Evolutionary conservation across 2,113 vertebrate species (phyloP), one percentile per base, ranked within the genome.

Genomic region (Ceyx cyanopectus): DNA sequence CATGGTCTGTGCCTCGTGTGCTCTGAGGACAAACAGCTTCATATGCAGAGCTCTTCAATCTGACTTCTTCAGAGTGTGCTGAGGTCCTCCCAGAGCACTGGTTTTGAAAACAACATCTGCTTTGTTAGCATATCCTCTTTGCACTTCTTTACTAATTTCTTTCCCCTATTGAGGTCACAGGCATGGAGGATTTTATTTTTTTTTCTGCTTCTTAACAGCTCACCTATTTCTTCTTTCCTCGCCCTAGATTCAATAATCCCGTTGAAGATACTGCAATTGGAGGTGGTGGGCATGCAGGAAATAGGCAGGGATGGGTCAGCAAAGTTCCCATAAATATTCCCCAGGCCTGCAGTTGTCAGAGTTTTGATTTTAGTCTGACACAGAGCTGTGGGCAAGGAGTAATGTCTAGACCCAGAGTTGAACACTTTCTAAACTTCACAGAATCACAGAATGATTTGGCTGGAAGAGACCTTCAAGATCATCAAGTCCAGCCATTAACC

Each of bases 121-220:
- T 94, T 94, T 91, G 93, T 70, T 90, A 90, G 88, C 76, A 86
- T 8, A 58, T 93, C 34, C 30, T 68, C 29, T 86, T 94, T 89
- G 51, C 79, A 60, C 65, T 94, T 66, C 58, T 92, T 84, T 87
- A 60, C 84, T 91, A 22, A 79, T 89, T 96, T 93, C n/a, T 92
- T 83, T 91, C 82, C 57, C 75, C 69, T 92, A 94, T 91, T 90
- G 94, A 95, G 84, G 94, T 94, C 90, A 96, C 27, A 54, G 63
- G 43, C 66, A 74, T 45, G 61, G 34, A 73, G 46, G 50, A 54
- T 62, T 77, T 95, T 95, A 93, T 90, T 91, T 46, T 77, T 95
- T 94, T 90, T 91, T 46, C 78, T 94, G 50, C 77, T 91, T 92
- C 75, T 85, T 88, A 89, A 67, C 78, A 93, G 78, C 69, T 94